Conservation (phyloP, 2,113 vertebrate genomes). For the Neopipo cinnamomea region DNA sequence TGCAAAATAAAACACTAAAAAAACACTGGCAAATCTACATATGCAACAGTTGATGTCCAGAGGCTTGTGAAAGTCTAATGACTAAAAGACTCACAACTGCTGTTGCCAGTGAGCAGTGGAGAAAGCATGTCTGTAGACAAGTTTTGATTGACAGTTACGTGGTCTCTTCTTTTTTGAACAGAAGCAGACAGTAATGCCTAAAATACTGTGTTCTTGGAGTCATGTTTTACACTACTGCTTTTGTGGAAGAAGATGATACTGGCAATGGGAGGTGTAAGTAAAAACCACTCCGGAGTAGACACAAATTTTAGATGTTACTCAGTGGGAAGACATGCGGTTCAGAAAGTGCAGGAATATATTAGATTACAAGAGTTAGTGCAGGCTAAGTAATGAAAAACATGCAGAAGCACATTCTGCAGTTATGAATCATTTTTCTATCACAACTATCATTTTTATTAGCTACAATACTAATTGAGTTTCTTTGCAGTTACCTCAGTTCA, state of each 20-base stretch:
- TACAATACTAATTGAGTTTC: conserved; percentile 47
- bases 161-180: not conserved
- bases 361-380: not conserved
- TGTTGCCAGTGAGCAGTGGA: not conserved
- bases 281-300: not conserved
- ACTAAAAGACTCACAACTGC: not conserved
- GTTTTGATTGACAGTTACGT: not conserved
- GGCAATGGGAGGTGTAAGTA: not conserved
- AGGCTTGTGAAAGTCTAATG: not conserved
- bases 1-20: not conserved
- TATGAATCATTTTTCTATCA: conserved; percentile 36
- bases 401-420: conserved; percentile 44
- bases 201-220: not conserved
- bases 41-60: not conserved
- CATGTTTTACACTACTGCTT: not conserved
- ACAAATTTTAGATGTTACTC: not conserved
- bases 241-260: not conserved
- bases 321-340: not conserved
- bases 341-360: not conserved
- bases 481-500: conserved; percentile 40
- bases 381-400: conserved; percentile 50
- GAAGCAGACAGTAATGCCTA: not conserved
- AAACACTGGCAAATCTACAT: not conserved
- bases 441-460: conserved; percentile 49
- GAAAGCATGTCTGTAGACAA: not conserved